These are phyloP conservation scores for Elachura formosa DNA, from an alignment of 2,113 vertebrate species.

Conservation along the genomic window DNA sequence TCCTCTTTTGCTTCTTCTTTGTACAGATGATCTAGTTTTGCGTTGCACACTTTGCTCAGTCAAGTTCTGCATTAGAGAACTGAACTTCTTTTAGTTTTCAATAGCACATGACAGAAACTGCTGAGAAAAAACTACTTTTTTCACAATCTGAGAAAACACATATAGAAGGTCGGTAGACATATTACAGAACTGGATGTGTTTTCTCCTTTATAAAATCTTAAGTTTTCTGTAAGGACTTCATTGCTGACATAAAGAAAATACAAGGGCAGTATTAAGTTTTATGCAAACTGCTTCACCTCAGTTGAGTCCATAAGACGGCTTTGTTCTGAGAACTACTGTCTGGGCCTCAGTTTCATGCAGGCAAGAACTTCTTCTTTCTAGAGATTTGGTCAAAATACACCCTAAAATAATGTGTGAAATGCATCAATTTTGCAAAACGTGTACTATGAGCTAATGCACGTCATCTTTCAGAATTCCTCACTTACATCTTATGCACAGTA, in stretches of 20 bases:
- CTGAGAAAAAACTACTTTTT: rapidly evolving
- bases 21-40: not conserved
- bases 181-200: not conserved
- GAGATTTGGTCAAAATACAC: not conserved
- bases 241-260: not conserved
- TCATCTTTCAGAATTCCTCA: not conserved
- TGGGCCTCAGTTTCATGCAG: not conserved
- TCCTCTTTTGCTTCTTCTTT: not conserved
- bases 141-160: not conserved
- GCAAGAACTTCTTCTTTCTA: not conserved
- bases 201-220: not conserved
- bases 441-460: not conserved
- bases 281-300: not conserved
- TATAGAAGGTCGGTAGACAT: not conserved
- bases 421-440: not conserved
- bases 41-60: not conserved
- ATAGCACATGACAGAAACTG: not conserved
- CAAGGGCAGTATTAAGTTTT: not conserved
- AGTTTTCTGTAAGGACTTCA: not conserved
- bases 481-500: not conserved
- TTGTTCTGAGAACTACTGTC: not conserved
- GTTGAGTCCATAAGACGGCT: not conserved
- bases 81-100: not conserved
- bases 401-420: not conserved
- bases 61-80: not conserved